Percentiles rank a stretch among this genome's conserved stretches.
Conservation (phyloP, 2,797 vertebrate genomes). For the Hirundo rustica region DNA sequence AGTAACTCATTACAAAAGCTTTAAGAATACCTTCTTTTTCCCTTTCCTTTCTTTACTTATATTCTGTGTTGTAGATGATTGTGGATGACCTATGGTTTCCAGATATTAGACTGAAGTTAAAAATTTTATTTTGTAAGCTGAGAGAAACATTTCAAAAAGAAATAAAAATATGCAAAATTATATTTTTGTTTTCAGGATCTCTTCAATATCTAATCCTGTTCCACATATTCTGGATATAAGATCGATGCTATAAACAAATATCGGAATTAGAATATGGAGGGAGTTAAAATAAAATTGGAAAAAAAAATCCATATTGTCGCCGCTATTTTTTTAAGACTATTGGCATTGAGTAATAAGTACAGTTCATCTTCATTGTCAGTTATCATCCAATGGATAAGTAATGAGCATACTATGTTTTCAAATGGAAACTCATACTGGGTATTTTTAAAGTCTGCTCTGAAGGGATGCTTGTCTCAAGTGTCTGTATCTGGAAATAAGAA, state of each 20-base stretch:
- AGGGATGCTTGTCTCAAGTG: background rate
- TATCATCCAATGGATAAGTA: background rate
- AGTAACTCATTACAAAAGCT: background rate
- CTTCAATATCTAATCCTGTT: background rate
- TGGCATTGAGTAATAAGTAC: background rate
- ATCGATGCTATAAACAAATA: background rate
- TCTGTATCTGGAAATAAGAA: background rate
- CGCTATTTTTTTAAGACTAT: background rate
- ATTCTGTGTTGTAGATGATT: background rate
- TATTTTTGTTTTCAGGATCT: background rate
- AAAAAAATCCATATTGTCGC: background rate
- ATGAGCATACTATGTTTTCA: background rate
- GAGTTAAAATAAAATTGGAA: background rate
- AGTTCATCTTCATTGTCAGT: background rate
- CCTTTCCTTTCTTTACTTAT: background rate
- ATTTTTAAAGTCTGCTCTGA: background rate
- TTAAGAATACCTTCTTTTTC: background rate
- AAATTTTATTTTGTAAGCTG: background rate
- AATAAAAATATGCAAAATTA: background rate
- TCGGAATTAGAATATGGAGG: background rate
- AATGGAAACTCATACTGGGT: background rate
- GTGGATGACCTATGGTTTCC: background rate
- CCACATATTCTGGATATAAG: background rate
- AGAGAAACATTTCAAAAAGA: background rate
- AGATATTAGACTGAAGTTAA: background rate